These are phyloP conservation scores for Loripinus fragilis DNA, from an alignment of 2,888 invertebrate species.

Conservation along the genomic window DNA sequence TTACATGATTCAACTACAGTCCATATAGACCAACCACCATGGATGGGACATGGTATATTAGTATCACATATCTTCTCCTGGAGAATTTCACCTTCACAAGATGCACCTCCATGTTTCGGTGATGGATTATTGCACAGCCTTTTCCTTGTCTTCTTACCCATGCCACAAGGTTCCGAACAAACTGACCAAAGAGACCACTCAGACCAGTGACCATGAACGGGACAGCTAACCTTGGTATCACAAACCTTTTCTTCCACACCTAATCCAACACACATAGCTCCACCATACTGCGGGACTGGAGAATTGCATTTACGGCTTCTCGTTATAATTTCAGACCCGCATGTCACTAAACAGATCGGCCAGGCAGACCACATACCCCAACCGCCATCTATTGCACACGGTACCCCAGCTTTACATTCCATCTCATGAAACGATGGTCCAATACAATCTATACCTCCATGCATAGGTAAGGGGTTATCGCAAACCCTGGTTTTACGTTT, in stretches of 20 bases:
- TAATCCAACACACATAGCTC: constrained; percentile 27
- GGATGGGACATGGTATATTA: constrained; percentile 24
- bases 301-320: constrained; percentile 25
- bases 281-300: constrained; percentile 29
- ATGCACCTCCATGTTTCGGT: constrained; percentile 36
- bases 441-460: constrained; percentile 32
- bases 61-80: constrained; percentile 24
- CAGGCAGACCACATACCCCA: constrained; percentile 42
- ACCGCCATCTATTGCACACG: constrained; percentile 38
- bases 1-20: constrained; percentile 24
- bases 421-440: constrained; percentile 19
- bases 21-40: constrained; percentile 49
- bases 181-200: constrained; percentile 26
- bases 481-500: constrained; percentile 23
- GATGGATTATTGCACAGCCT: constrained; percentile 39
- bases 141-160: constrained; percentile 16
- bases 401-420: constrained; percentile 25
- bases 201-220: constrained; percentile 44
- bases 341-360: constrained; percentile 28
- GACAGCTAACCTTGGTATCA: constrained; percentile 25
- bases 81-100: constrained; percentile 22
- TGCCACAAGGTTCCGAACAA: constrained; percentile 39
- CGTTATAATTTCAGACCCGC: constrained; percentile 26
- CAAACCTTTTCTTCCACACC: constrained; percentile 29
- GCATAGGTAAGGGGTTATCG: constrained; percentile 34